Conservation (phyloP, 2,888 invertebrate species). For the Oeneis ivallda region DNA sequence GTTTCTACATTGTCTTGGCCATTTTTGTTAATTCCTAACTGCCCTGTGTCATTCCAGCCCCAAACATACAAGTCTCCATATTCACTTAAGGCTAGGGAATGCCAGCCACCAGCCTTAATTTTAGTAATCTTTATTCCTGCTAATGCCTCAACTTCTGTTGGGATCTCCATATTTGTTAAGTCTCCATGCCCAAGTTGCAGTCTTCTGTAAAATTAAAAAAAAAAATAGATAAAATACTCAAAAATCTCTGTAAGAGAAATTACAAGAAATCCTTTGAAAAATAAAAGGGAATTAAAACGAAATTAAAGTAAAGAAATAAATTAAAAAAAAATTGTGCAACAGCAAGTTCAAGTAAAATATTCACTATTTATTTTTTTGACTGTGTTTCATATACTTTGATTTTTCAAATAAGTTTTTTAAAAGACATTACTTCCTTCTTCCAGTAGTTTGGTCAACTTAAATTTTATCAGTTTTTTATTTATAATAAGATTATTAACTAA, state of each 20-base stretch:
- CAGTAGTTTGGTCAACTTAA: no score
- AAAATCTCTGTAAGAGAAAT: neutral
- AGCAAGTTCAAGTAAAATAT: no score
- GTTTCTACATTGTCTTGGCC: constrained; percentile 38
- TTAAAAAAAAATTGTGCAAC: no score
- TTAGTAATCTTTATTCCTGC: constrained; percentile 87
- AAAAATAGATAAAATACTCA: neutral
- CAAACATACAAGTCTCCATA: constrained; percentile 93
- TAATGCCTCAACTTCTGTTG: constrained; percentile 86
- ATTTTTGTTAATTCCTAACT: constrained; percentile 85
- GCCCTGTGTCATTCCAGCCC: constrained; percentile 96
- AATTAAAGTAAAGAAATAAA: no score
- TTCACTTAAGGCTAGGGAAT: constrained; percentile 88
- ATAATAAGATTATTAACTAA: no score
- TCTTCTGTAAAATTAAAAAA: constrained; percentile 81
- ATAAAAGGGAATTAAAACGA: no score
- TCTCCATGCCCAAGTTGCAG: constrained; percentile 93
- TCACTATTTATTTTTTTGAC: no score
- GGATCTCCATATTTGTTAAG: constrained; percentile 83
- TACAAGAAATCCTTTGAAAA: no score
- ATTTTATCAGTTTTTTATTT: no score
- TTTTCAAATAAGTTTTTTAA: no score
- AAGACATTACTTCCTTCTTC: no score
- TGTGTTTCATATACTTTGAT: no score
- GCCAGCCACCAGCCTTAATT: constrained; percentile 93